phyloP scores from a whole-genome alignment of 2,888 invertebrate species.

The Allophyes oxyacanthae region DNA sequence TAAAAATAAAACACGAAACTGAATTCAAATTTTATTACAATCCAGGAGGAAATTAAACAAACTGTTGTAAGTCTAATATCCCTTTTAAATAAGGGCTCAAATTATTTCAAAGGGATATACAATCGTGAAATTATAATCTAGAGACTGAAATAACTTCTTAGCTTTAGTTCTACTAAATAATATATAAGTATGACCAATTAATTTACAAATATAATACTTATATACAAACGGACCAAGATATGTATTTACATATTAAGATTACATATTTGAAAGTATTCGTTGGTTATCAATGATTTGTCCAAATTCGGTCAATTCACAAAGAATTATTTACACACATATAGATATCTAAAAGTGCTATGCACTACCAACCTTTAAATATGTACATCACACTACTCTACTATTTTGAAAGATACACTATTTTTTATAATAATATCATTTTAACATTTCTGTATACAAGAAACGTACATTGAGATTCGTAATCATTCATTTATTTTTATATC shows the following conservation, averaged over 20 bases:
- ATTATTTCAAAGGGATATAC: conserved; percentile 87
- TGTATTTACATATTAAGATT: conserved; percentile 73
- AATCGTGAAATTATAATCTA: conserved; percentile 60
- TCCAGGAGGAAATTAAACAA: conserved; percentile 59
- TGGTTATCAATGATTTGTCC: conserved; percentile 67
- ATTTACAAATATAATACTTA: conserved; percentile 64
- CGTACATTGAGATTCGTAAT: conserved; percentile 49
- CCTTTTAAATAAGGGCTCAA: conserved; percentile 89
- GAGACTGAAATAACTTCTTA: conserved; percentile 46
- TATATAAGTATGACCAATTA: conserved; percentile 50
- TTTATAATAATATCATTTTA: conserved; percentile 33
- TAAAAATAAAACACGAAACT: conserved; percentile 47
- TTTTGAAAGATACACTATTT: conserved; percentile 42
- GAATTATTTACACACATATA: conserved; percentile 66
- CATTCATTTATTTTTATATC: conserved; percentile 24
- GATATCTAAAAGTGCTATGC: conserved; percentile 75
- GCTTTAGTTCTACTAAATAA: conserved; percentile 55
- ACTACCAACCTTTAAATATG: conserved; percentile 69
- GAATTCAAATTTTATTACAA: conserved; percentile 70
- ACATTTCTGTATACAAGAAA: conserved; percentile 38
- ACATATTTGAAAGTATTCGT: conserved; percentile 67
- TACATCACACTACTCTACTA: conserved; percentile 56
- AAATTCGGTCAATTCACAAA: conserved; percentile 67
- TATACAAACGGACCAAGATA: conserved; percentile 77
- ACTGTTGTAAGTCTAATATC: conserved; percentile 75